These are phyloP conservation scores for Trichopria drosophilae DNA, from an alignment of 2,888 invertebrate species.

Conservation along the genomic window DNA sequence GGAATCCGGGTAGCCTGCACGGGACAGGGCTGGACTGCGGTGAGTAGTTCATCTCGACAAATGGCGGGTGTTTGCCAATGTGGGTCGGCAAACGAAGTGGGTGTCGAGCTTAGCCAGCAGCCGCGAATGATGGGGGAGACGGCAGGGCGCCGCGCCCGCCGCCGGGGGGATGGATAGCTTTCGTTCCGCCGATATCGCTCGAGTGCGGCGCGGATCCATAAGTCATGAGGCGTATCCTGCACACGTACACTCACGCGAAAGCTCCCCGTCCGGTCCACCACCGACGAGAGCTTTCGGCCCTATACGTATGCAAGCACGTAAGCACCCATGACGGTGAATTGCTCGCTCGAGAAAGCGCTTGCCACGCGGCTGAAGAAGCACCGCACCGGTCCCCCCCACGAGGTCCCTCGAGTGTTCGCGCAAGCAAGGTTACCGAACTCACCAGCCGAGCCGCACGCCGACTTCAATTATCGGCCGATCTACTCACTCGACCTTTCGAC, in stretches of 20 bases:
- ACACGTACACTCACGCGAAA: not conserved
- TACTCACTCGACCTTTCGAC: slow-evolving; percentile 26
- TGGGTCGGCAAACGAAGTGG: slow-evolving; percentile 40
- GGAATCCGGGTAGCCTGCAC: slow-evolving; percentile 6
- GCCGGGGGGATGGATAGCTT: slow-evolving; percentile 8
- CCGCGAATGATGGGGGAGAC: too few species aligned
- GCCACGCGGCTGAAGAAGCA: slow-evolving; percentile 41
- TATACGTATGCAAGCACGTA: slow-evolving; percentile 18
- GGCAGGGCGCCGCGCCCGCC: slow-evolving; percentile 2
- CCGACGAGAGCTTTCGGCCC: too few species aligned
- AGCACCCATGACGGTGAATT: slow-evolving; percentile 3
- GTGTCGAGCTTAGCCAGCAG: slow-evolving; percentile 34
- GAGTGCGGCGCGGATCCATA: slow-evolving; percentile 17
- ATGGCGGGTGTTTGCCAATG: slow-evolving; percentile 37
- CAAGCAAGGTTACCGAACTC: slow-evolving; percentile 40
- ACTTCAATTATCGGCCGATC: slow-evolving; percentile 30
- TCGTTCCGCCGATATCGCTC: slow-evolving; percentile 17
- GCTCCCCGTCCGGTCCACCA: too few species aligned
- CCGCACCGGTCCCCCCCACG: slow-evolving; percentile 36
- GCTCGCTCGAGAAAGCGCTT: slow-evolving; percentile 16
- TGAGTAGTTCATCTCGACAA: slow-evolving; percentile 33
- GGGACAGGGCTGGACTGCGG: slow-evolving; percentile 34
- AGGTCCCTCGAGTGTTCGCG: slow-evolving; percentile 39
- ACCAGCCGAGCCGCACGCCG: slow-evolving; percentile 5
- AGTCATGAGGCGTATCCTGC: slow-evolving; percentile 17